A percentile compares a stretch with the other conserved stretches of the same genome.
phyloP scores from a whole-genome alignment of 92 coral and sea anemone species.

The Siderastrea radians region DNA sequence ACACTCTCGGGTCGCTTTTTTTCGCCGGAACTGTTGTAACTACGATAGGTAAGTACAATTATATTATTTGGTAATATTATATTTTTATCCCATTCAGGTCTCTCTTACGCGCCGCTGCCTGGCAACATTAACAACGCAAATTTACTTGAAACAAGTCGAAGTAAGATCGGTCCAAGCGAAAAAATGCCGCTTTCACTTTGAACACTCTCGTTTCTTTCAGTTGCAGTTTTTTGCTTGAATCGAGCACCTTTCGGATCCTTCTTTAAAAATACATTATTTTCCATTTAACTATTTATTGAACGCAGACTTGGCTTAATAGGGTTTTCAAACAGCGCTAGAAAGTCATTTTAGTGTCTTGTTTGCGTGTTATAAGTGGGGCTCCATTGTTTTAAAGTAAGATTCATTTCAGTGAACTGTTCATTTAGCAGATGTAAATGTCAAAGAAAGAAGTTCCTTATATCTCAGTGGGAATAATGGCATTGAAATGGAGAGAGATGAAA shows the following conservation, averaged over 20 bases:
- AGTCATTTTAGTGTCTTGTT: conserved; percentile 8
- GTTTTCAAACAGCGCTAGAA: conserved; percentile 17
- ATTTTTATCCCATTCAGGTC: neutral
- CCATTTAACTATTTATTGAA: conserved; percentile 16
- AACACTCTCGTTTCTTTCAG: neutral
- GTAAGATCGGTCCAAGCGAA: neutral
- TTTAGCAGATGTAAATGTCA: conserved; percentile 6
- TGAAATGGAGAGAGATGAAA: neutral
- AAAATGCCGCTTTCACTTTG: neutral
- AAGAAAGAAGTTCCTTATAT: neutral
- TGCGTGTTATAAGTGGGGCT: neutral
- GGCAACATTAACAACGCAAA: neutral
- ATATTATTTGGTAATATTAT: neutral
- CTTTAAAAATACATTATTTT: conserved; percentile 24
- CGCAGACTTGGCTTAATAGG: conserved; percentile 5
- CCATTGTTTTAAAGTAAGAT: neutral
- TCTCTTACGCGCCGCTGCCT: neutral
- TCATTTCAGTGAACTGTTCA: neutral
- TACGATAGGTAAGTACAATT: conserved; percentile 85
- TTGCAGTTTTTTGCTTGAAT: neutral
- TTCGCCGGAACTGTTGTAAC: conserved; percentile 99
- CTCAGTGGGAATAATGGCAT: neutral
- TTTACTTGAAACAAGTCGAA: neutral
- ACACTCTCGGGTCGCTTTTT: conserved; percentile 88
- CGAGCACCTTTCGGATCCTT: neutral